Evolutionary conservation across 2,113 vertebrate genomes (phyloP).

Genomic region (Pteruthius melanotis): DNA sequence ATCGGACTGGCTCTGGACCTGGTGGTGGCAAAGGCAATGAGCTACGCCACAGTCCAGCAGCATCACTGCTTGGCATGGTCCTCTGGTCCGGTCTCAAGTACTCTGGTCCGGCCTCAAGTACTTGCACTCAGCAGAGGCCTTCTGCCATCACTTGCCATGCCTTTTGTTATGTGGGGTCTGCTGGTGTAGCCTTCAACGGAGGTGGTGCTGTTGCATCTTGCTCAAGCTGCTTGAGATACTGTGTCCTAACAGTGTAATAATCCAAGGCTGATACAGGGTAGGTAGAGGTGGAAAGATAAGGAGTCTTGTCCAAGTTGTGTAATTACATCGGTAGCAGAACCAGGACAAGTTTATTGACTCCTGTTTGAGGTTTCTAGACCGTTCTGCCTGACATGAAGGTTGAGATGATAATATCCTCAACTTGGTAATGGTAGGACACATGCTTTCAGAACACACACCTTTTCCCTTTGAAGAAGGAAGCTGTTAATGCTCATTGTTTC

Average conservation of each 20-base stretch:
- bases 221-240: neutral
- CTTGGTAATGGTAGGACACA: neutral
- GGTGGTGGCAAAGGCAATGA: neutral
- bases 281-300: neutral
- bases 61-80: neutral
- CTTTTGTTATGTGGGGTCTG: rapidly evolving
- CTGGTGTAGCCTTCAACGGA: rapidly evolving
- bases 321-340: neutral
- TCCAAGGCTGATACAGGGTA: neutral
- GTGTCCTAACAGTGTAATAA: neutral
- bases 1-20: rapidly evolving
- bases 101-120: neutral
- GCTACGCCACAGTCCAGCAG: rapidly evolving
- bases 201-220: neutral
- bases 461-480: neutral
- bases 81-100: neutral
- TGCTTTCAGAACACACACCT: neutral
- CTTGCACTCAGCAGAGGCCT: neutral
- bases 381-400: neutral
- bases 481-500: neutral
- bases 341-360: neutral
- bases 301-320: neutral
- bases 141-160: rapidly evolving
- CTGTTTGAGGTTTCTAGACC: neutral
- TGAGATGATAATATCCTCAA: neutral